Conservation (phyloP, 2,113 vertebrate species). For the Sylvia atricapilla region DNA sequence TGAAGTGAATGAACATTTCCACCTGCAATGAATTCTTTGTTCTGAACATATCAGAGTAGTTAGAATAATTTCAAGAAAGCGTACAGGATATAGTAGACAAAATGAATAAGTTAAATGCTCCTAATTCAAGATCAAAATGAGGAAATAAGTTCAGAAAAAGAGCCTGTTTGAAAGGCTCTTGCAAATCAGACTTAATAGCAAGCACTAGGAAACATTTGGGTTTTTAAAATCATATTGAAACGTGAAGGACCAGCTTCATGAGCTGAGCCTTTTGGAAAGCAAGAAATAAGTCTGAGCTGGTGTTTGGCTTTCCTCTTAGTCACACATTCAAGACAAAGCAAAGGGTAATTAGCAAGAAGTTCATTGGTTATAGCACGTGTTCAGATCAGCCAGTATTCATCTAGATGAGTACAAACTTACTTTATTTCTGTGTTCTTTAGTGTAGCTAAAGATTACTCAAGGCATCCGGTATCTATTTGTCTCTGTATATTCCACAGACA, state of each 20-base stretch:
- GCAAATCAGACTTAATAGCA: background rate
- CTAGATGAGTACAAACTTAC: background rate
- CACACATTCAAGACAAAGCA: background rate
- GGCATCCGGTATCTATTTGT: background rate
- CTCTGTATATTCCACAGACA: background rate
- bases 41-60: background rate
- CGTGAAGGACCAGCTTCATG: background rate
- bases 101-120: background rate
- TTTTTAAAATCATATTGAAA: background rate
- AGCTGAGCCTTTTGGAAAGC: background rate
- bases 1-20: background rate
- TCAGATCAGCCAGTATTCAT: background rate
- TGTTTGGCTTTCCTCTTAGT: background rate
- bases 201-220: background rate
- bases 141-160: background rate
- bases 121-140: background rate
- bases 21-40: background rate
- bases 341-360: background rate
- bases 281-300: background rate
- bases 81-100: background rate
- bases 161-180: background rate
- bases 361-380: accelerated
- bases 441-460: background rate
- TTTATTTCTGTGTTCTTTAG: background rate
- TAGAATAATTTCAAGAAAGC: background rate